Percentiles rank a stretch among this genome's conserved stretches.
These are phyloP conservation scores for Psittacula echo DNA, from an alignment of 2,797 vertebrate genomes.

Conservation along the genomic window DNA sequence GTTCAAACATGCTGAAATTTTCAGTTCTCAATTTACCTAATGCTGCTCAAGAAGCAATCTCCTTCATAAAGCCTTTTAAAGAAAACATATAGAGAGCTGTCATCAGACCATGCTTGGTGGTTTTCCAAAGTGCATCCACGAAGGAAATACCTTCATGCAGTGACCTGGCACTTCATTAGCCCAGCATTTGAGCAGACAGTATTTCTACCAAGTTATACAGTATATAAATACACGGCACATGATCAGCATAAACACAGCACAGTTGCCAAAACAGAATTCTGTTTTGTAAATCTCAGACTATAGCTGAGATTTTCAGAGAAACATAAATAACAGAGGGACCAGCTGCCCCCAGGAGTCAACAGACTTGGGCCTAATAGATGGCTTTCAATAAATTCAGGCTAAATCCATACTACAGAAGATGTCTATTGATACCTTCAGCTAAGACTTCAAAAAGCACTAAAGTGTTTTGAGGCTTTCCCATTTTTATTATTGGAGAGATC, in stretches of 20 bases:
- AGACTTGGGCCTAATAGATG: neutral
- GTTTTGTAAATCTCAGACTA: neutral
- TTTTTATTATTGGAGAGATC: conserved; percentile 37
- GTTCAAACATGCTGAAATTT: neutral
- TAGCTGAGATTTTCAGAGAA: conserved; percentile 21
- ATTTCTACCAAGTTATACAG: neutral
- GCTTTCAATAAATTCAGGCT: conserved; percentile 39
- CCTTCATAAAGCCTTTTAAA: neutral
- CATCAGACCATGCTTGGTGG: neutral
- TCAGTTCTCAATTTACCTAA: neutral
- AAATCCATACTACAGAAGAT: conserved; percentile 5
- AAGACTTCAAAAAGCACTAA: conserved; percentile 47
- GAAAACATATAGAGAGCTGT: neutral
- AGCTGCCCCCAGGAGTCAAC: conserved; percentile 24
- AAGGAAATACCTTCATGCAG: neutral
- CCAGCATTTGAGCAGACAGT: neutral
- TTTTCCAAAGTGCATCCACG: neutral
- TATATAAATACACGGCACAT: neutral
- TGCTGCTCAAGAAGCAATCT: neutral
- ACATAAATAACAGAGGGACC: neutral
- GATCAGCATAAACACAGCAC: conserved; percentile 34
- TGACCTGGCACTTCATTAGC: neutral
- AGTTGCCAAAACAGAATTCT: conserved; percentile 29
- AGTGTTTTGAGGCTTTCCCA: conserved; percentile 27
- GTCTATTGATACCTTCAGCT: conserved; percentile 54